These are phyloP conservation scores for Diploptera punctata DNA, from an alignment of 2,888 invertebrate genomes.

Conservation along the genomic window DNA sequence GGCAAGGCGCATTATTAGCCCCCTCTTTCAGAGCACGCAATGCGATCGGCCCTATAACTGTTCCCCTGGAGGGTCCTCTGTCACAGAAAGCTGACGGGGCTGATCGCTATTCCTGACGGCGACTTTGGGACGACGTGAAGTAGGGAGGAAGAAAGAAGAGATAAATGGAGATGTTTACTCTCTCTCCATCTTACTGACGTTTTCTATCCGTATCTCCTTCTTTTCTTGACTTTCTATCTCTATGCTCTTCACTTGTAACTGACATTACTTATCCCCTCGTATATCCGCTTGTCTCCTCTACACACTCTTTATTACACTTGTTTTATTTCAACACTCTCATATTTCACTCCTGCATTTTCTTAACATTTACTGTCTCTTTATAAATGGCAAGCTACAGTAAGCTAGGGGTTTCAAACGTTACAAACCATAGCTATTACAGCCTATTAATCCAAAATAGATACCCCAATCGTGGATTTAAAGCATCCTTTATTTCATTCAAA, in stretches of 20 bases:
- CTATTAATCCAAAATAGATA: too few relatives aligned
- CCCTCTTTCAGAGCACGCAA: constrained; percentile 1
- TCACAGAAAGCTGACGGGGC: constrained; percentile 17
- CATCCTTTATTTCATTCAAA: too few relatives aligned
- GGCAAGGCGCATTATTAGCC: constrained; percentile 1
- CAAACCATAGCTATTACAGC: too few relatives aligned
- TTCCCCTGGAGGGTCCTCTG: constrained; percentile 25
- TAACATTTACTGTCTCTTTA: not conserved
- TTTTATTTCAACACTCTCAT: not conserved
- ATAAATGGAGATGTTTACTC: constrained; percentile 32
- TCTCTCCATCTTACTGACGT: constrained; percentile 27
- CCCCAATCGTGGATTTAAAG: too few relatives aligned
- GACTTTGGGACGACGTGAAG: constrained; percentile 4
- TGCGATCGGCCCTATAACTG: constrained; percentile 21
- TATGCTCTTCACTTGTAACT: not conserved
- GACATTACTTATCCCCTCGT: not conserved
- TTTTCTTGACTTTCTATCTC: not conserved
- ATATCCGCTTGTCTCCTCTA: not conserved
- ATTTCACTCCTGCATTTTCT: not conserved
- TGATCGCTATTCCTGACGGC: constrained; percentile 24
- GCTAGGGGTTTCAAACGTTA: too few relatives aligned
- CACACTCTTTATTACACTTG: not conserved
- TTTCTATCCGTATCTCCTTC: constrained; percentile 17
- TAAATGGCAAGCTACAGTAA: too few relatives aligned
- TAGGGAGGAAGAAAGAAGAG: not conserved